Evolutionary conservation across 2,113 vertebrate genomes (phyloP), one percentile per base, ranked within the genome.

Genomic region (Stegastes partitus): DNA sequence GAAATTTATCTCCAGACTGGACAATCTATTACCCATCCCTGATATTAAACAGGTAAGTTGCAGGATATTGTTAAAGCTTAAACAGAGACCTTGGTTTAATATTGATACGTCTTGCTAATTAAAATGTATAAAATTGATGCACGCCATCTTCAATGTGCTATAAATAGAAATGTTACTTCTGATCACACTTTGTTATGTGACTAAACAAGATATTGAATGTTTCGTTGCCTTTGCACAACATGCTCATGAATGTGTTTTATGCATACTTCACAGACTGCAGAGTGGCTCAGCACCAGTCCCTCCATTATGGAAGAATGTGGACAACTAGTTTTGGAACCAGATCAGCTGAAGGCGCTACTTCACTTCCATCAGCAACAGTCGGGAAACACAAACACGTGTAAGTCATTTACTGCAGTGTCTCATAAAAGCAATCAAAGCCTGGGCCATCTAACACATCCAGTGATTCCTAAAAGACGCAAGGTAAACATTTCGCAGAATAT

Each of bases 1-100:
- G 84, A 83, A 80, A 77, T 87, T 87, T 63, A 87, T 83, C 57
- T 83, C 77, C 22, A 80, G 34, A 59, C 15, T 83, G 57, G 84
- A 87, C 50, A 50, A 28, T 51, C 78, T 82, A 4, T 53, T 87
- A 23, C 82, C 85, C 65, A 22, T 75, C 26, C 81, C 74, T 12
- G 82, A 87, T 68, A 71, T 87, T 44, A 87, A 67, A 56, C 78
- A 84, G 82, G 79, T 81, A 31, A 22, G 21, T 12, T 5, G 2
- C 37, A 51, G 11, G 9, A 28, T 5, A 15, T 22, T 65, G 7
- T 16, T 44, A 44, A 44, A 25, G 34, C 39, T 28, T 44, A 56
- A 45, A 51, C 47, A 34, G 9, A 31, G 63, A n/a, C 4, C 26
- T 66, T 11, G 3, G 2, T 15, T 23, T 14, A 25, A 5, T 15